Evolutionary conservation across 2,797 vertebrate genomes (phyloP).

Genomic region (Chrysocyon brachyurus): DNA sequence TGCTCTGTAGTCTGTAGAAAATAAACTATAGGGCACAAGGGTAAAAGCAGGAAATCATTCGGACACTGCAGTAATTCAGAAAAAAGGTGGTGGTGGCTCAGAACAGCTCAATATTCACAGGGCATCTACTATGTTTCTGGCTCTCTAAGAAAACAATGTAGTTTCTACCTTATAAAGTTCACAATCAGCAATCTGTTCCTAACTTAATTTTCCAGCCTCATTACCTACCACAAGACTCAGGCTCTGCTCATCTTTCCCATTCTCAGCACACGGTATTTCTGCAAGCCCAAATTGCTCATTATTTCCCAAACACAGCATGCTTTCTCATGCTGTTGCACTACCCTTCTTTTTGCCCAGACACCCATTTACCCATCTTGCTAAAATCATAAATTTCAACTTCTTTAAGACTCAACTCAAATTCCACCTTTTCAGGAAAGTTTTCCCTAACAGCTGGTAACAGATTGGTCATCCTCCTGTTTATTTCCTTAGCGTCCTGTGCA

Average conservation of each 20-base stretch:
- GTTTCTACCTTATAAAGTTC: neutral
- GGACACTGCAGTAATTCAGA: neutral
- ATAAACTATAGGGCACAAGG: neutral
- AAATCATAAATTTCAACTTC: constrained; percentile 1
- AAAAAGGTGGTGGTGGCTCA: neutral
- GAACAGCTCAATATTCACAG: neutral
- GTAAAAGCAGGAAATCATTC: neutral
- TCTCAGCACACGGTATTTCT: neutral
- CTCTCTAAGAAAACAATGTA: neutral
- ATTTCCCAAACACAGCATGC: neutral
- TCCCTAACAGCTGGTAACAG: neutral
- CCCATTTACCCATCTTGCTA: neutral
- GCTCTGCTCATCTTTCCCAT: neutral
- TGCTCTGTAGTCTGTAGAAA: neutral
- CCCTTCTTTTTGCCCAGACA: neutral
- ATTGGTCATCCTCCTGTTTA: neutral
- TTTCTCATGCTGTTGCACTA: neutral
- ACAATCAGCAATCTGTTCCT: neutral
- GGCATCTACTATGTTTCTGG: neutral
- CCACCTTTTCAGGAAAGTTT: neutral
- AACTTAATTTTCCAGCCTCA: neutral
- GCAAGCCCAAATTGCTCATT: neutral
- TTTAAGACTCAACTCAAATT: constrained; percentile 43
- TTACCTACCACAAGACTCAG: neutral
- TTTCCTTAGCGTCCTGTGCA: neutral